phyloP scores from a whole-genome alignment of 1,140 invertebrate species.

The Sitophilus oryzae region DNA sequence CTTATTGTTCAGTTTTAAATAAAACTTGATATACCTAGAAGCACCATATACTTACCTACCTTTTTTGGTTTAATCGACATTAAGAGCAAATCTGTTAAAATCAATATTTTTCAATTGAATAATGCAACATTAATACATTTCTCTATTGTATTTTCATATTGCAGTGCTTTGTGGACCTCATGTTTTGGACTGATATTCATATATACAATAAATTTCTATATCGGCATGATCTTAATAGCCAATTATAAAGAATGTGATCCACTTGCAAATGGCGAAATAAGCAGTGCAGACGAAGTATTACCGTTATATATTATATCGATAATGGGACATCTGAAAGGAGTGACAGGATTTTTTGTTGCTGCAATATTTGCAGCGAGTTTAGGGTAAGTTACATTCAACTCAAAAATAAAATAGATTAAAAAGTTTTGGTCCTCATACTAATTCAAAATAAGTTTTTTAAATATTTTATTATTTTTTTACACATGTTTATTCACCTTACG shows the following conservation, averaged over 20 bases:
- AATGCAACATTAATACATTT: neutral
- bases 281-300: constrained; percentile 67
- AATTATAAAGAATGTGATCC: constrained; percentile 81
- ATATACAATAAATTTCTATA: constrained; percentile 73
- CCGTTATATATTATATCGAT: constrained; percentile 78
- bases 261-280: constrained; percentile 52
- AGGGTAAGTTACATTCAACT: too few relatives aligned
- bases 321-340: constrained; percentile 62
- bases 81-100: too few relatives aligned
- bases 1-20: too few relatives aligned
- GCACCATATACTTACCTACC: too few relatives aligned
- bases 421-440: too few relatives aligned
- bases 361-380: constrained; percentile 59
- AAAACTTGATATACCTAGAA: too few relatives aligned
- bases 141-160: constrained; percentile 2
- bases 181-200: constrained; percentile 57
- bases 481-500: too few relatives aligned
- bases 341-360: constrained; percentile 73
- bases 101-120: too few relatives aligned
- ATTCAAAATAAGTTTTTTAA: too few relatives aligned
- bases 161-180: constrained; percentile 63
- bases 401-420: too few relatives aligned
- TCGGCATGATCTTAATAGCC: constrained; percentile 76
- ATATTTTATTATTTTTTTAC: too few relatives aligned
- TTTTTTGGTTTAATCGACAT: too few relatives aligned